Conservation (phyloP, 2,797 vertebrate genomes). For the Crenuchus spilurus region DNA sequence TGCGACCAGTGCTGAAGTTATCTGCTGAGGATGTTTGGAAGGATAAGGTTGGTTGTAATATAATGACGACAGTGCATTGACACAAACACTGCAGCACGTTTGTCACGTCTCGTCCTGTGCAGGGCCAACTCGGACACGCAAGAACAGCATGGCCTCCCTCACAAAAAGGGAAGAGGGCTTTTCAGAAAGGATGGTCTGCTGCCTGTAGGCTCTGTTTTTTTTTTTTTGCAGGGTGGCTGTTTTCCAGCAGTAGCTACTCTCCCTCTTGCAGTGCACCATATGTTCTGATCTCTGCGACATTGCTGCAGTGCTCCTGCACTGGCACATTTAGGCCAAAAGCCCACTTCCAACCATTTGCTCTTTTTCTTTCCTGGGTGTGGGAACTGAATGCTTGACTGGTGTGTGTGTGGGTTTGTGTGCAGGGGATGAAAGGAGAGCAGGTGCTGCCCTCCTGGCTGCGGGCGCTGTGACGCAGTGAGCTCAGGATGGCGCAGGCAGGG, state of each 20-base stretch:
- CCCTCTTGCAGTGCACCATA: conserved; percentile 17
- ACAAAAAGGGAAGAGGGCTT: too few species aligned
- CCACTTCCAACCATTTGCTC: neutral
- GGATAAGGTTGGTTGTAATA: neutral
- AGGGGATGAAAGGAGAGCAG: conserved; percentile 86
- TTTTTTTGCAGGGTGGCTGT: neutral
- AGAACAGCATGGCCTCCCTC: too few species aligned
- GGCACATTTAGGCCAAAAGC: neutral
- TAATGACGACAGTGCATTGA: neutral
- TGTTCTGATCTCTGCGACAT: conserved; percentile 31
- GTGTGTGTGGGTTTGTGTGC: conserved; percentile 43
- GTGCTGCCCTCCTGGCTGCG: conserved; percentile 84
- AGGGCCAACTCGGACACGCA: conserved; percentile 65
- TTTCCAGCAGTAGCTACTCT: neutral
- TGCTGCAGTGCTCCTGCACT: conserved; percentile 18
- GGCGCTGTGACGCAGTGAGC: conserved; percentile 83
- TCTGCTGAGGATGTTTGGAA: neutral
- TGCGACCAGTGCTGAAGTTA: too few species aligned
- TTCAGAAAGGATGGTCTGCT: neutral
- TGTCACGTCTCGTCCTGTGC: conserved; percentile 49
- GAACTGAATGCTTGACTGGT: conserved; percentile 10
- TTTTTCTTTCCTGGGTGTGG: neutral
- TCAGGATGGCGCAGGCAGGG: conserved; percentile 95
- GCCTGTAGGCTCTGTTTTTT: neutral
- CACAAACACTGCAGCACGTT: neutral